Conservation (phyloP, 2,113 vertebrate genomes). For the Oceanites oceanicus region DNA sequence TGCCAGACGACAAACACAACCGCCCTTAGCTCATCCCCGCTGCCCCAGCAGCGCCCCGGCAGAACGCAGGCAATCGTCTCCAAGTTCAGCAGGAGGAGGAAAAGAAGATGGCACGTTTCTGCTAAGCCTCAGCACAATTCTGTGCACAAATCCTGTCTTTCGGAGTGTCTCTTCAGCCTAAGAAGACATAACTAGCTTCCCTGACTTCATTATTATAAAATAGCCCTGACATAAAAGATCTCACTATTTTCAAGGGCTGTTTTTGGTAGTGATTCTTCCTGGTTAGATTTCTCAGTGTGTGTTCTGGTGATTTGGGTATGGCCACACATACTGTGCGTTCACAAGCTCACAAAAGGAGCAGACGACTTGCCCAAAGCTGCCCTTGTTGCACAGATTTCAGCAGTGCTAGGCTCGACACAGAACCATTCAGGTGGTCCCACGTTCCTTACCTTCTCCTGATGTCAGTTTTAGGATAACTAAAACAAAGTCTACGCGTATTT, state of each 20-base stretch:
- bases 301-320: fast-evolving
- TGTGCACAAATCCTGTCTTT: not conserved
- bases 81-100: not conserved
- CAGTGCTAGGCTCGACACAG: fast-evolving
- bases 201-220: not conserved
- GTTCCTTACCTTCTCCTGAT: not conserved
- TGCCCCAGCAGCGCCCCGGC: not conserved
- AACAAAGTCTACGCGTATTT: not conserved
- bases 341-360: not conserved
- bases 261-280: not conserved
- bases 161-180: not conserved
- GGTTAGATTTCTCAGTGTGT: not conserved
- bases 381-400: not conserved
- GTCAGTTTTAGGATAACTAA: not conserved
- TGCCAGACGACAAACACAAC: not conserved
- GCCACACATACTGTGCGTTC: fast-evolving
- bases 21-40: not conserved
- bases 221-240: not conserved
- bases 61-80: not conserved
- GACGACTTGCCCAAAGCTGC: not conserved
- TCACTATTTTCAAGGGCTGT: not conserved
- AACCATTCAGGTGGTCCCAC: not conserved
- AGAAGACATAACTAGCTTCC: not conserved
- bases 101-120: not conserved
- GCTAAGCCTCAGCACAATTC: not conserved